Conservation (phyloP, 2,113 vertebrate species). For the Gobius niger region DNA sequence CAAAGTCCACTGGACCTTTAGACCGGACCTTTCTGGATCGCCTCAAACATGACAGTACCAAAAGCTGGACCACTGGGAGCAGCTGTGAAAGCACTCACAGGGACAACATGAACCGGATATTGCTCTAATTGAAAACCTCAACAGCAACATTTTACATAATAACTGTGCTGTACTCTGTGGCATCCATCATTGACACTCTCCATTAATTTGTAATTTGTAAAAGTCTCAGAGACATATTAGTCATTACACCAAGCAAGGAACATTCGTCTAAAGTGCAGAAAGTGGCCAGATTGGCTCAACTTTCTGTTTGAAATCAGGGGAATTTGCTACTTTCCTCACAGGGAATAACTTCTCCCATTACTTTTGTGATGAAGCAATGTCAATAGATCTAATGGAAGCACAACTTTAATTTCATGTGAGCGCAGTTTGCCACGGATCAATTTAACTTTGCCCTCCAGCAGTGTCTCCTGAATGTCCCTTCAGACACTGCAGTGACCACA, state of each 20-base stretch:
- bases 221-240: background rate
- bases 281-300: no score
- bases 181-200: background rate
- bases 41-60: slow-evolving; percentile 5
- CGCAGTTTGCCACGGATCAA: no score
- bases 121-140: background rate
- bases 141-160: background rate
- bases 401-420: no score
- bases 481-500: background rate
- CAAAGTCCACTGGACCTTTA: slow-evolving; percentile 4
- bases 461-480: background rate
- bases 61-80: background rate
- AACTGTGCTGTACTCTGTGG: background rate
- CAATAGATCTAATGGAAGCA: no score
- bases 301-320: no score
- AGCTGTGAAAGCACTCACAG: background rate
- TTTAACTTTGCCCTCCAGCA: background rate
- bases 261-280: no score
- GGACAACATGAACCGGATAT: background rate
- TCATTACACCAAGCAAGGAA: no score
- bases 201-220: background rate
- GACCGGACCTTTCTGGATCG: background rate
- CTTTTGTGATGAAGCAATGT: no score
- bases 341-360: no score
- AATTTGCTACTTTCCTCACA: no score